These are phyloP conservation scores for Typhlomys cinereus DNA, from an alignment of 2,113 vertebrate species.

Conservation along the genomic window DNA sequence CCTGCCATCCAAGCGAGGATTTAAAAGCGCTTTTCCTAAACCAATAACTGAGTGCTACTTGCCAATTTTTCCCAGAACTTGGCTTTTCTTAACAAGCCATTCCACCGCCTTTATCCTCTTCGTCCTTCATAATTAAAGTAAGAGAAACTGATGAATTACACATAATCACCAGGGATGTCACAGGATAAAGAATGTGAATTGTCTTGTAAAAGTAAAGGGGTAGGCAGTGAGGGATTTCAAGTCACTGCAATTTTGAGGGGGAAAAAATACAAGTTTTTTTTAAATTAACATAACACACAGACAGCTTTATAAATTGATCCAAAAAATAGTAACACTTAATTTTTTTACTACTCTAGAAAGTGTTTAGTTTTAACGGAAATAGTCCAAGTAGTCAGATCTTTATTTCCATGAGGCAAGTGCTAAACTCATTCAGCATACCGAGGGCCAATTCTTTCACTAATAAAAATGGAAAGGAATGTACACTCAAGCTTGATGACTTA, in stretches of 20 bases:
- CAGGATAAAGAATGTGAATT: conserved; percentile 44
- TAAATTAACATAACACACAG: conserved; percentile 16
- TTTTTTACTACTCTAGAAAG: conserved; percentile 58
- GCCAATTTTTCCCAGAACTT: conserved; percentile 67
- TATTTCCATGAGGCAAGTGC: conserved; percentile 57
- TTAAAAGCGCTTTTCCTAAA: conserved; percentile 64
- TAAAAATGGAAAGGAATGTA: neutral
- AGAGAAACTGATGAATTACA: conserved; percentile 64
- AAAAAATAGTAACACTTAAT: conserved; percentile 55
- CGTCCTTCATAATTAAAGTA: conserved; percentile 63
- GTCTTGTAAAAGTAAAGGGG: neutral
- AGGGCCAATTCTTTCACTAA: neutral
- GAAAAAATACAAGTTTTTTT: conserved; percentile 45
- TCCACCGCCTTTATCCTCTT: conserved; percentile 42
- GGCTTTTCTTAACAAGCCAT: conserved; percentile 66
- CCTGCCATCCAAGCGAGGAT: conserved; percentile 65
- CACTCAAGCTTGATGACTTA: no score
- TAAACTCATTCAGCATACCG: conserved; percentile 35
- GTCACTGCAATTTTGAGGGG: conserved; percentile 31
- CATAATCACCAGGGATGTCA: conserved; percentile 37
- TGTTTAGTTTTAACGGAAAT: conserved; percentile 67
- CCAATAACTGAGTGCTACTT: conserved; percentile 55
- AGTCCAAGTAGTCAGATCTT: conserved; percentile 19
- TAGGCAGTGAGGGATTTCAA: neutral
- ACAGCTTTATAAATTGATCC: conserved; percentile 61